Percentiles rank a stretch among this genome's conserved stretches.
Evolutionary conservation across 2,113 vertebrate genomes (phyloP).

Genomic region (Steatornis caripensis): DNA sequence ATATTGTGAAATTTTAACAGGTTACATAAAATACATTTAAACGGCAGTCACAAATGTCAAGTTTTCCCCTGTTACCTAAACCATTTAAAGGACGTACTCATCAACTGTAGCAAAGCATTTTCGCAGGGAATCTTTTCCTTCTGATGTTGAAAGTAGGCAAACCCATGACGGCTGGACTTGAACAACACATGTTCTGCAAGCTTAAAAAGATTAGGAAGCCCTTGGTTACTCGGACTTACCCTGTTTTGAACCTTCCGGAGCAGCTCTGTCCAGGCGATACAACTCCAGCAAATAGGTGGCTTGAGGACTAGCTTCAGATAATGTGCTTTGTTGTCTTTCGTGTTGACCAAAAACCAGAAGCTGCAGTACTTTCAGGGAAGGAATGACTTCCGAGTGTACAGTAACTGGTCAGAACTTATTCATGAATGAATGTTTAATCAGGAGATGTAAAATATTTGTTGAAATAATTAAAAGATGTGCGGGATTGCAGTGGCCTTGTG

Average conservation of each 20-base stretch:
- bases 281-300: not conserved
- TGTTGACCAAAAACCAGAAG: not conserved
- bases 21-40: not conserved
- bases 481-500: not conserved
- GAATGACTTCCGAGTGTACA: not conserved
- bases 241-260: not conserved
- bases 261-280: not conserved
- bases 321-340: not conserved
- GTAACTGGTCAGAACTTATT: conserved; percentile 7
- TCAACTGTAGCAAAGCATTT: not conserved
- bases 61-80: not conserved
- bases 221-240: fast-evolving
- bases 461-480: not conserved
- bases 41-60: not conserved
- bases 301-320: not conserved
- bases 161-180: not conserved
- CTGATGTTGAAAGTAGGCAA: not conserved
- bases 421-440: conserved; percentile 2
- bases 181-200: not conserved
- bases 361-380: not conserved
- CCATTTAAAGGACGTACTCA: fast-evolving
- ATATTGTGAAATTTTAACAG: not conserved
- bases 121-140: not conserved
- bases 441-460: conserved; percentile 62
- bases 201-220: not conserved